A percentile compares a stretch with the other conserved stretches of the same genome.
Evolutionary conservation across 2,797 vertebrate genomes (phyloP).

Genomic region (Oreochromis mossambicus): DNA sequence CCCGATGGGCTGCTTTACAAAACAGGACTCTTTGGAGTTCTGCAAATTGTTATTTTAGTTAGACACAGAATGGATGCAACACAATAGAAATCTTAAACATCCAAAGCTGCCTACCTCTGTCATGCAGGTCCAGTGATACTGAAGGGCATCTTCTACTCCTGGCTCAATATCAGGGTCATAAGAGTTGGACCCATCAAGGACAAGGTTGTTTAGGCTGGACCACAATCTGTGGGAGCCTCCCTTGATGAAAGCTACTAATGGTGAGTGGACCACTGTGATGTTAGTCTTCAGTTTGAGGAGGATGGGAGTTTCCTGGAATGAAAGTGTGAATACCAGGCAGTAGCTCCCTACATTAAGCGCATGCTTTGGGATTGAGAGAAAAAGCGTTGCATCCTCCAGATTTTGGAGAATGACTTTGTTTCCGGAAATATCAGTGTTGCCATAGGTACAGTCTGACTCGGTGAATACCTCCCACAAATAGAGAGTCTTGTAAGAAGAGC

Average conservation of each 20-base stretch:
- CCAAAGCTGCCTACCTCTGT: slow-evolving; percentile 40
- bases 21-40: slow-evolving; percentile 31
- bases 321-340: slow-evolving; percentile 70
- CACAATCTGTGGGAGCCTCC: slow-evolving; percentile 76
- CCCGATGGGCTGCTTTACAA: not conserved
- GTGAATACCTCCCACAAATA: slow-evolving; percentile 76
- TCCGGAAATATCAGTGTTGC: not conserved
- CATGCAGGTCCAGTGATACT: slow-evolving; percentile 68
- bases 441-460: slow-evolving; percentile 29
- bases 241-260: slow-evolving; percentile 70
- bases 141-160: slow-evolving; percentile 44
- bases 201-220: slow-evolving; percentile 63
- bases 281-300: slow-evolving; percentile 15
- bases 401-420: slow-evolving; percentile 32
- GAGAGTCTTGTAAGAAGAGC: slow-evolving; percentile 67
- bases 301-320: slow-evolving; percentile 70
- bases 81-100: not conserved
- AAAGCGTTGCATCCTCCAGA: slow-evolving; percentile 42
- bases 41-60: not conserved
- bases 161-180: slow-evolving; percentile 71
- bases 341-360: slow-evolving; percentile 66
- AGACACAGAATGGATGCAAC: rapidly evolving
- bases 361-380: slow-evolving; percentile 69
- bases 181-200: slow-evolving; percentile 76
- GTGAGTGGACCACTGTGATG: slow-evolving; percentile 68